These are phyloP conservation scores for Mycogona germanica DNA, from an alignment of 2,888 invertebrate species.

Conservation along the genomic window DNA sequence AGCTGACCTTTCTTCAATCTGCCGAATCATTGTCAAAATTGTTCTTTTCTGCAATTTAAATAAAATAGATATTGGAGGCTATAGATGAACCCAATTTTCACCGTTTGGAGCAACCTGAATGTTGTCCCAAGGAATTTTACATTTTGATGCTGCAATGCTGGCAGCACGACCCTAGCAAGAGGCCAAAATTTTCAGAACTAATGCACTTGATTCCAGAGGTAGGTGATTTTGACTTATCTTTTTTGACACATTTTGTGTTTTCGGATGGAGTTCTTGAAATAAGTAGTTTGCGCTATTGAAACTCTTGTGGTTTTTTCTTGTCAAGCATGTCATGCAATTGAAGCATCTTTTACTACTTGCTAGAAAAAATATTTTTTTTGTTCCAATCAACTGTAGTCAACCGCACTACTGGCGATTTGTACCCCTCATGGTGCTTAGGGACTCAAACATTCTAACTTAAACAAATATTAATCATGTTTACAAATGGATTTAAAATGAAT, in stretches of 20 bases:
- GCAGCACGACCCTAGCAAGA: constrained; percentile 75
- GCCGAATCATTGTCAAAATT: not conserved
- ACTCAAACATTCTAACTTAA: too few relatives aligned
- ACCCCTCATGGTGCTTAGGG: too few relatives aligned
- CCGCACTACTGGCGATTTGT: too few relatives aligned
- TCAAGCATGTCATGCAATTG: too few relatives aligned
- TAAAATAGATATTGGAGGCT: constrained; percentile 63
- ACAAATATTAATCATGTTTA: too few relatives aligned
- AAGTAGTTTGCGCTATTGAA: too few relatives aligned
- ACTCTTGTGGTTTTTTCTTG: too few relatives aligned
- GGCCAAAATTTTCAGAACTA: constrained; percentile 85
- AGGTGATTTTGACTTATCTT: constrained; percentile 22
- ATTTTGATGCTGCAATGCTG: constrained; percentile 89
- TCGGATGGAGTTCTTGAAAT: too few relatives aligned
- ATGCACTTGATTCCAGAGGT: constrained; percentile 60
- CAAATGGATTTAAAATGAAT: too few relatives aligned
- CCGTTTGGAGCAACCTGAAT: constrained; percentile 84
- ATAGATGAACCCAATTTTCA: constrained; percentile 87
- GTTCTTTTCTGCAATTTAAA: not conserved
- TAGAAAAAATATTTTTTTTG: too few relatives aligned
- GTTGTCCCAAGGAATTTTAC: constrained; percentile 88
- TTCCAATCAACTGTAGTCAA: too few relatives aligned
- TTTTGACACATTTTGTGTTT: not conserved
- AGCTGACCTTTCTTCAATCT: not conserved
- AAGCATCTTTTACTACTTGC: too few relatives aligned